These are phyloP conservation scores for Cataglyphis cursor DNA, from an alignment of 2,888 invertebrate genomes.

Conservation along the genomic window DNA sequence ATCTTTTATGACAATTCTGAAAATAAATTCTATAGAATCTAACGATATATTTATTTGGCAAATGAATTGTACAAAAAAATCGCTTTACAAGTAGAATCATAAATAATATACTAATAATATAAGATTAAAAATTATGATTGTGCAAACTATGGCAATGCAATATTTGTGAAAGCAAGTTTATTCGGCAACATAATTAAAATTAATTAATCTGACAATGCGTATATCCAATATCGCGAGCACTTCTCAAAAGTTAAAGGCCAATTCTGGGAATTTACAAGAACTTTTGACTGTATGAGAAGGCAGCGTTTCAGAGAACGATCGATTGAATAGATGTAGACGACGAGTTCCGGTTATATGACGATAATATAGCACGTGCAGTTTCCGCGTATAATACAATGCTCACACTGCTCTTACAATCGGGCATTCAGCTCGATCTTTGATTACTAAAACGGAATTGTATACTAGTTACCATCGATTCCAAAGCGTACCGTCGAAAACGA, in stretches of 20 bases:
- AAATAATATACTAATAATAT: background rate
- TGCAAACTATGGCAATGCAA: background rate
- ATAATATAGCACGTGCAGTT: background rate
- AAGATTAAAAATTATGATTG: conserved; percentile 3
- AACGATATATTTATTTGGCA: background rate
- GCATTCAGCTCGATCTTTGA: conserved; percentile 14
- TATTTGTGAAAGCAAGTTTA: conserved; percentile 16
- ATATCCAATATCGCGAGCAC: conserved; percentile 46
- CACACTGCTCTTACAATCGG: background rate
- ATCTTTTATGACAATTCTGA: background rate
- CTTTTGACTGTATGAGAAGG: conserved; percentile 47
- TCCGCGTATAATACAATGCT: background rate
- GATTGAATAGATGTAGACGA: conserved; percentile 27
- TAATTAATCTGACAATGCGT: conserved; percentile 59
- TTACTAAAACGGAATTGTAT: background rate
- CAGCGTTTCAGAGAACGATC: conserved; percentile 21
- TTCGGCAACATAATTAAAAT: conserved; percentile 55
- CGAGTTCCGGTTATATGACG: conserved; percentile 39
- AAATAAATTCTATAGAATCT: background rate
- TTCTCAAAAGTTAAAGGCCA: conserved; percentile 51
- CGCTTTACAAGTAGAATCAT: background rate
- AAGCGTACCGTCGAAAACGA: background rate
- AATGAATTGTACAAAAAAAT: background rate
- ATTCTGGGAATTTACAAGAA: conserved; percentile 55
- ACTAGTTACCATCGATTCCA: background rate